A percentile compares a stretch with the other conserved stretches of the same genome.
phyloP scores from a whole-genome alignment of 2,888 invertebrate species.

The Nomada ruficornis region DNA sequence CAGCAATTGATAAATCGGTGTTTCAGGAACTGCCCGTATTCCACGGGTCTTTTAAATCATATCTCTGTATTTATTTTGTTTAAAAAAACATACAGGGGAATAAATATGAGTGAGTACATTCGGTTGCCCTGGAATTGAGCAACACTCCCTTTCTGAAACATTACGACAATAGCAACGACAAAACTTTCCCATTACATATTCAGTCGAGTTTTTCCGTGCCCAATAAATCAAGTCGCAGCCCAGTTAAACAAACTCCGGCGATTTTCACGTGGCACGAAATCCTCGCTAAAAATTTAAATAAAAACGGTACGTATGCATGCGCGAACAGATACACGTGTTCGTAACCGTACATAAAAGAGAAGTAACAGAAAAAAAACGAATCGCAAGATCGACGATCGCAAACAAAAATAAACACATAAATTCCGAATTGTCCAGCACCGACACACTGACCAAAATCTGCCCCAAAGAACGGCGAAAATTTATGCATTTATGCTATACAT shows the following conservation, averaged over 20 bases:
- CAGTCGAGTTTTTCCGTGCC: slow-evolving; percentile 37
- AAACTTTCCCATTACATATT: slow-evolving; percentile 47
- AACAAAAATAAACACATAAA: slow-evolving; percentile 56
- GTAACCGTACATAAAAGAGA: slow-evolving; percentile 5
- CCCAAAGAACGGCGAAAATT: slow-evolving; percentile 35
- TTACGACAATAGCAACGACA: slow-evolving; percentile 21
- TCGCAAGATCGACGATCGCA: slow-evolving; percentile 26
- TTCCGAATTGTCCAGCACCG: slow-evolving; percentile 18
- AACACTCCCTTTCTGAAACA: slow-evolving; percentile 20
- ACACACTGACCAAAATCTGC: slow-evolving; percentile 52
- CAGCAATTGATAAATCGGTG: background rate
- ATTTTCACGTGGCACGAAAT: slow-evolving; percentile 37
- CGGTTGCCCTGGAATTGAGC: background rate
- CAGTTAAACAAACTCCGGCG: slow-evolving; percentile 54
- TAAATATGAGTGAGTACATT: background rate
- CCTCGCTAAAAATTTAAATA: slow-evolving; percentile 36
- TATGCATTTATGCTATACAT: slow-evolving; percentile 40
- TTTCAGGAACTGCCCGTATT: slow-evolving; percentile 6
- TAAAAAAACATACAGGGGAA: background rate
- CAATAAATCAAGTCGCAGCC: slow-evolving; percentile 50
- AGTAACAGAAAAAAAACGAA: slow-evolving; percentile 33
- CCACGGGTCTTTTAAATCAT: background rate
- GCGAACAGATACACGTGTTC: background rate
- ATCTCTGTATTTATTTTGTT: slow-evolving; percentile 19
- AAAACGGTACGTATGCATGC: background rate